Conservation (phyloP, 2,888 invertebrate species). For the Nemotelus nigrinus region DNA sequence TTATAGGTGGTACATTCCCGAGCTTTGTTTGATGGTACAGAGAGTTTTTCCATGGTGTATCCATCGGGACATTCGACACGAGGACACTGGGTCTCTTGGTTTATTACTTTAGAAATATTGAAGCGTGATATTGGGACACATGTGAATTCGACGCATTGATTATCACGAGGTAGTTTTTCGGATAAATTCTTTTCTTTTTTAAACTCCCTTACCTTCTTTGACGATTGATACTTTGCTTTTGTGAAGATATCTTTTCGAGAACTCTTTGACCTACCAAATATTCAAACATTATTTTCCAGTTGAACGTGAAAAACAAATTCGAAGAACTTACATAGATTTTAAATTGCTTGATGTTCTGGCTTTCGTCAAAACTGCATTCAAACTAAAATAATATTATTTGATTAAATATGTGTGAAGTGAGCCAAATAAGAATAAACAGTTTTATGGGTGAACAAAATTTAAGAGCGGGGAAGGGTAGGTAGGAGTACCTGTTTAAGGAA, state of each 20-base stretch:
- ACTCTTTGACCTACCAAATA: slow-evolving; percentile 8
- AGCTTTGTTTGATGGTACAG: slow-evolving; percentile 57
- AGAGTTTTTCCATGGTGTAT: slow-evolving; percentile 69
- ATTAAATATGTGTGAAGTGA: too few species aligned
- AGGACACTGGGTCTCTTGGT: slow-evolving; percentile 61
- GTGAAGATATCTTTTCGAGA: slow-evolving; percentile 5
- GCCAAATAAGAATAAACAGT: too few species aligned
- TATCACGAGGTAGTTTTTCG: slow-evolving; percentile 38
- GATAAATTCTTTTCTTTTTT: background rate
- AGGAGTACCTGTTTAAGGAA: too few species aligned
- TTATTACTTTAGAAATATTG: slow-evolving; percentile 44
- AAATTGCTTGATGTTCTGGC: too few species aligned
- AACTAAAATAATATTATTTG: too few species aligned
- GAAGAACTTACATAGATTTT: too few species aligned
- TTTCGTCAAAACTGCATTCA: too few species aligned
- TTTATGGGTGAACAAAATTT: too few species aligned
- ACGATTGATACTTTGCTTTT: slow-evolving; percentile 14
- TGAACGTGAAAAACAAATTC: too few species aligned
- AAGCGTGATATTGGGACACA: slow-evolving; percentile 59
- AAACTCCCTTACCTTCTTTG: background rate
- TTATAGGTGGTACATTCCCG: slow-evolving; percentile 70
- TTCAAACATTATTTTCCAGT: too few species aligned
- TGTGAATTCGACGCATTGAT: slow-evolving; percentile 62
- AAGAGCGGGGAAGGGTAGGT: too few species aligned
- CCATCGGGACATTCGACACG: slow-evolving; percentile 70